Evolutionary conservation across 1,140 invertebrate species (phyloP), one percentile per base, ranked within the genome.

Genomic region (Bombus affinis): DNA sequence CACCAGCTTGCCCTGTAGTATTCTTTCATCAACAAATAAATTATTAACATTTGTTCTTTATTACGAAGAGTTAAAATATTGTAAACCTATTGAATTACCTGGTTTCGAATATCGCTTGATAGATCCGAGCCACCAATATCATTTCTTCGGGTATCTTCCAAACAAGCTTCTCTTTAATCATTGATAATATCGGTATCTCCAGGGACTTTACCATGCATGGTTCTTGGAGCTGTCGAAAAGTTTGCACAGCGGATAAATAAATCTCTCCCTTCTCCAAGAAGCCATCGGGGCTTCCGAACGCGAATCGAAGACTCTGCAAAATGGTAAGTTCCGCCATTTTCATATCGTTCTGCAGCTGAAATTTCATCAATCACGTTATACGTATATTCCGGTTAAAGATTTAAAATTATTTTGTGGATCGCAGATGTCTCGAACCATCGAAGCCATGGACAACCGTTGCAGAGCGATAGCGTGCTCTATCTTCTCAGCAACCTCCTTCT

Each of bases 111-210:
- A 93, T 90, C 15, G 75, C 75, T 39, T 66, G 32, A 71, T 89
- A 93, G 0, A 92, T 82, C 3, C 57, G 39, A 22, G 75, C 85
- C 6, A 92, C 22, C n/a, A 88, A 72, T 0, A 65, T 10, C 12
- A 92, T 32, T 39, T 92, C 90, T 3, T 91, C 89, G 18, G 42
- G 42, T 25, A 68, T 2, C 0, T 85, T 71, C 92, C 92, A 93
- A 0, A 0, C 37, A 4, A 1, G 12, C 59, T 91, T 90, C 28
- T 53, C 28, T 1, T 73, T 47, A 25, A 92, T 88, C 10, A 73
- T 37, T 1, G 1, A 13, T 4, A 90, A 18, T 53, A 92, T 90
- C 12, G 80, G 42, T 44, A 81, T 85, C 22, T 93, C 92, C 22
- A 93, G 37, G 2, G 53, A 13, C 22, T 9, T 47, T n/a, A 88